phyloP scores from a whole-genome alignment of 1,140 invertebrate species.

The Pogonomyrmex californicus region DNA sequence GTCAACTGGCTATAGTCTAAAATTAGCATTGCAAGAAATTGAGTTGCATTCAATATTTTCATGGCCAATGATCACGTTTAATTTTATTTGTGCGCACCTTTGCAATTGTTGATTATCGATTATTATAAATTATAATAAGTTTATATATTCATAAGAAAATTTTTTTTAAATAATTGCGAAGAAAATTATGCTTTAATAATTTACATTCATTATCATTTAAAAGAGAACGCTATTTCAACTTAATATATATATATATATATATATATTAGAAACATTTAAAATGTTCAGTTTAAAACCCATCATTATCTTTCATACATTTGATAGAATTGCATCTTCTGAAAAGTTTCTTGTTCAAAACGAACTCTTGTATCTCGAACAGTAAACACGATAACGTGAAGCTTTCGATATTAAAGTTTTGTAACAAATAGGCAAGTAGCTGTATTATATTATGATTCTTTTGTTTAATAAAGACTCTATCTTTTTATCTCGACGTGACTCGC shows the following conservation, averaged over 20 bases:
- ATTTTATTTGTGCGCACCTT: neutral
- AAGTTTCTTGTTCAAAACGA: neutral
- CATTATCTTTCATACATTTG: conserved; percentile 8
- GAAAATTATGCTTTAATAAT: neutral
- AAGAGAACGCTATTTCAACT: neutral
- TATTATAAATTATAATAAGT: neutral
- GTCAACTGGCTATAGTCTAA: neutral
- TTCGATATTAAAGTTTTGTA: conserved; percentile 10
- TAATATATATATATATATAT: no score
- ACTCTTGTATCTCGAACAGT: neutral
- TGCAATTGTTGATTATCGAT: neutral
- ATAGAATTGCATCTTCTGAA: neutral
- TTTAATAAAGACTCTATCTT: conserved; percentile 24
- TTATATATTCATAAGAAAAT: no score
- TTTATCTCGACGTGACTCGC: conserved; percentile 44
- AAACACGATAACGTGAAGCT: neutral
- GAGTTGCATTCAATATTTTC: neutral
- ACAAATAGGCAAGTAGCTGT: neutral
- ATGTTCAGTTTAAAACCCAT: neutral
- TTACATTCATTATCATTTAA: neutral
- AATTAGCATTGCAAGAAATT: conserved; percentile 42
- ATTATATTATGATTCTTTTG: conserved; percentile 3
- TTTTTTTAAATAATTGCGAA: no score
- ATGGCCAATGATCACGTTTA: conserved; percentile 9
- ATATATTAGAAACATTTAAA: neutral